phyloP scores from a whole-genome alignment of 2,113 vertebrate species.

The Caranx ignobilis region DNA sequence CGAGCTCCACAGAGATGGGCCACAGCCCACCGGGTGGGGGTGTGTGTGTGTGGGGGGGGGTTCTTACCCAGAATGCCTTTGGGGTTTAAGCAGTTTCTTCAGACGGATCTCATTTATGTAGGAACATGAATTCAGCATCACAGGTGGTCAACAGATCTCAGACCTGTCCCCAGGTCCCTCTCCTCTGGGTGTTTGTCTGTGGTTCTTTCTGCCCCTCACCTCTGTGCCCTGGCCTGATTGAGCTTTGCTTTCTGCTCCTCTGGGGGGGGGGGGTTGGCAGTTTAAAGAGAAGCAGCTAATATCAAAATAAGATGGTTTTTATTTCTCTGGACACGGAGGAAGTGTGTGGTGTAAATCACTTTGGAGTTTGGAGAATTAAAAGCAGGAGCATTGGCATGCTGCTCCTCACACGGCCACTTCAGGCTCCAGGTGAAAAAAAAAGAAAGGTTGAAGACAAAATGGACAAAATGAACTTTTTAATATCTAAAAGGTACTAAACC shows the following conservation, averaged over 20 bases:
- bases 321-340: not conserved
- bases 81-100: not conserved
- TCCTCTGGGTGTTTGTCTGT: not conserved
- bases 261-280: not conserved
- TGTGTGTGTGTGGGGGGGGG: no score
- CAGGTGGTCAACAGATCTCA: not conserved
- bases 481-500: not conserved
- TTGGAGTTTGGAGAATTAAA: not conserved
- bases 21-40: no score
- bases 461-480: not conserved
- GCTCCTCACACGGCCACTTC: not conserved
- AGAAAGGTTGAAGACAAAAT: not conserved
- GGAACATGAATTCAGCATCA: not conserved
- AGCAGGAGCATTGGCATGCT: not conserved
- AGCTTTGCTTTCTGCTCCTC: constrained; percentile 4
- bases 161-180: not conserved
- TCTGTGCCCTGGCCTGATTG: not conserved
- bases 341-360: not conserved
- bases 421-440: not conserved
- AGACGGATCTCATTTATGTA: not conserved
- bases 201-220: not conserved
- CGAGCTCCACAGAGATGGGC: no score
- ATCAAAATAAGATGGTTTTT: not conserved
- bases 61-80: not conserved
- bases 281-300: not conserved